These are phyloP conservation scores for Thysanoteuthis rhombus DNA, from an alignment of 2,888 invertebrate species.

Conservation along the genomic window DNA sequence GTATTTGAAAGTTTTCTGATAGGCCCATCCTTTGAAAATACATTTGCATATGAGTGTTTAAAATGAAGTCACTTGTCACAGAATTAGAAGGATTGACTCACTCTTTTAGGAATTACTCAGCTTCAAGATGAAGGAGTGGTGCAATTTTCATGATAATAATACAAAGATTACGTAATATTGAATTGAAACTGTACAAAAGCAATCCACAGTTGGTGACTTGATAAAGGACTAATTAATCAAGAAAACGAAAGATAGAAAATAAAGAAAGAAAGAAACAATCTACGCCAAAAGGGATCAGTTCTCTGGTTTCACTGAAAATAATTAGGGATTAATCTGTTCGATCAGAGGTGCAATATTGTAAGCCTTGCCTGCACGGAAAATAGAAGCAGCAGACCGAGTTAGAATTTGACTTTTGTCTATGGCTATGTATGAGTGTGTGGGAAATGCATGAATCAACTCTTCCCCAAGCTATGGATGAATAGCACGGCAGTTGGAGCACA, in stretches of 20 bases:
- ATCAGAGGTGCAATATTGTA: no score
- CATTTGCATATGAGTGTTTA: not conserved
- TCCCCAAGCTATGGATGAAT: no score
- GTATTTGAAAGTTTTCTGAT: not conserved
- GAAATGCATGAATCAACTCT: no score
- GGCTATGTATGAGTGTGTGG: no score
- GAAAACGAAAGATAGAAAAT: not conserved
- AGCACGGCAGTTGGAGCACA: no score
- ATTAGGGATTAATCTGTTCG: not conserved
- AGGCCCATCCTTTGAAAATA: not conserved
- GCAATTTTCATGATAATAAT: not conserved
- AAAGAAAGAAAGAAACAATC: not conserved
- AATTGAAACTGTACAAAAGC: not conserved
- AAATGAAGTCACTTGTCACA: not conserved
- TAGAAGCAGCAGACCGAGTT: no score
- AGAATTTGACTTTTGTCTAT: no score
- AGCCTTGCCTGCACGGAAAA: no score
- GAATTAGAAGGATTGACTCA: not conserved
- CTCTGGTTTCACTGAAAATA: not conserved
- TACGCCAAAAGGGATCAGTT: not conserved
- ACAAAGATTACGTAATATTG: not conserved
- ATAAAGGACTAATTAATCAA: not conserved
- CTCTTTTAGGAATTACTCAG: not conserved
- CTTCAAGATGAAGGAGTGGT: not conserved
- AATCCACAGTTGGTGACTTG: not conserved